Base-by-base conservation (phyloP, 2,888 invertebrate species). In the Hanleya hanleyi region DNA sequence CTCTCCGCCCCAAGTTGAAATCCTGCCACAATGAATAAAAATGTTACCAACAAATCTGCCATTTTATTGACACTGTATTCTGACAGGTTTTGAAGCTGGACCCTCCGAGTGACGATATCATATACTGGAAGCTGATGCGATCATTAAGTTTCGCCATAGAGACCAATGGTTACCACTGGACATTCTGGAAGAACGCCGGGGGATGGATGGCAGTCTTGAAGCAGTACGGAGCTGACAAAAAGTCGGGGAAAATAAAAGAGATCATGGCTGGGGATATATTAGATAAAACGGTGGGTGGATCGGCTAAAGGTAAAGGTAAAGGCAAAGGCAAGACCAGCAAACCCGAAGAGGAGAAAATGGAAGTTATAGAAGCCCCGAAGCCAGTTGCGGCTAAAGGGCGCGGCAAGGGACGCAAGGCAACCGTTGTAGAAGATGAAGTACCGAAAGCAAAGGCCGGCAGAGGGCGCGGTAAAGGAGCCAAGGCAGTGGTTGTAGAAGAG, bases 91-190 rank as follows among this genome's bases (percentile, higher is more conserved):
- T 87, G 70, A 83, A 83, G 61, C 70, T 87, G 41, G 78, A 83
- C 37, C 75, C 81, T 3, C 82, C 79, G 0, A 74, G 77, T n/a
- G 84, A 85, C 15, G 82, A 84, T 61, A 82, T 83, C 69, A 67
- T 85, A 6, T 83, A 77, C 71, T 76, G 81, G n/a, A 78, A 75
- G 65, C 76, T 85, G 36, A 74, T 86, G 9, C 77, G 75, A 12
- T 75, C 82, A 15, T 83, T 87, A 1, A 75, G 83, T 38, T 87
- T 76, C 67, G 78, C 87, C 35, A 85, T 87, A 64, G 75, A 83
- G 49, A 84, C 82, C 0, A 75, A 85, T 66, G 86, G 86, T 4
- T 87, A 86, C 70, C 76, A 83, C 71, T 85, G 84, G 84, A 80
- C 83, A 1, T 85, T 81, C 73, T 82, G 79, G 80, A 84, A 84